Conservation (phyloP, 1,140 invertebrate species). For the Gonatopus flavifemur region DNA sequence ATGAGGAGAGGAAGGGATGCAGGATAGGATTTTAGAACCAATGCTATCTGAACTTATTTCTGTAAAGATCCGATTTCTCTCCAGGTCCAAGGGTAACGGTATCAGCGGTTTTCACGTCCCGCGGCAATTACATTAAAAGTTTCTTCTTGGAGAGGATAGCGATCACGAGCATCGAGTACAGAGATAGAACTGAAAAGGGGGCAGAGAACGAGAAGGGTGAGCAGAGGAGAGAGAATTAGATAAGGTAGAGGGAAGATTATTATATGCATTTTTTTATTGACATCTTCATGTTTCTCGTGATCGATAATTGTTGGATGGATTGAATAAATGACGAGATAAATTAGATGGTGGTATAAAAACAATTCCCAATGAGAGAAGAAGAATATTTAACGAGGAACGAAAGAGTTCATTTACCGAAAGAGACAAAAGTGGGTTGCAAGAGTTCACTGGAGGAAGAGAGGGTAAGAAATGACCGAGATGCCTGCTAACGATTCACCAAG, state of each 20-base stretch:
- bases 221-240: too few relatives aligned
- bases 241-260: too few relatives aligned
- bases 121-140: slow-evolving; percentile 43
- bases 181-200: slow-evolving; percentile 21
- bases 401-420: slow-evolving; percentile 24
- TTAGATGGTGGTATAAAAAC: too few relatives aligned
- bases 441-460: slow-evolving; percentile 20
- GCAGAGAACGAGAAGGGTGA: neutral
- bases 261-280: too few relatives aligned
- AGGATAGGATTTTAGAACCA: slow-evolving; percentile 28
- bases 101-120: slow-evolving; percentile 42
- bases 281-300: too few relatives aligned
- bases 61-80: slow-evolving; percentile 34
- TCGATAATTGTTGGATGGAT: too few relatives aligned
- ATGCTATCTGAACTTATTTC: slow-evolving; percentile 37
- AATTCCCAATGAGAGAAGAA: slow-evolving; percentile 11
- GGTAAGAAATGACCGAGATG: slow-evolving; percentile 35
- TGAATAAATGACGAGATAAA: too few relatives aligned
- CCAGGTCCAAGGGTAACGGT: slow-evolving; percentile 25
- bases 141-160: slow-evolving; percentile 39
- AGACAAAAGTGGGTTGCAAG: slow-evolving; percentile 4
- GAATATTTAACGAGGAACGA: slow-evolving; percentile 27
- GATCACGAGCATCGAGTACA: slow-evolving; percentile 33
- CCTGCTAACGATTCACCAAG: slow-evolving; percentile 37
- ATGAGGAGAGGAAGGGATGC: slow-evolving; percentile 11